Evolutionary conservation across 1,140 invertebrate genomes (phyloP).

Genomic region (Nebria ingens): DNA sequence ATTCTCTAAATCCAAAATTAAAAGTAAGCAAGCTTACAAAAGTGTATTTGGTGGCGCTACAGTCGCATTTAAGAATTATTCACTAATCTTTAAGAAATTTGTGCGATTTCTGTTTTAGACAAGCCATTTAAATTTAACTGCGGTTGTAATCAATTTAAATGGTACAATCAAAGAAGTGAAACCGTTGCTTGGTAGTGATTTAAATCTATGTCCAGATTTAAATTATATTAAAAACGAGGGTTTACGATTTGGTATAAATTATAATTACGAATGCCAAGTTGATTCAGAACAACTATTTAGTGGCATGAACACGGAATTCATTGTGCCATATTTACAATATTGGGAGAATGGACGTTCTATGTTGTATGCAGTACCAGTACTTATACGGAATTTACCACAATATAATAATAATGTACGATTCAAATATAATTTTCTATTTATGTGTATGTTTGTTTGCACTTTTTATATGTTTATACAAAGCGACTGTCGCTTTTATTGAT

Average conservation of each 20-base stretch:
- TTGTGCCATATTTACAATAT: constrained; percentile 45
- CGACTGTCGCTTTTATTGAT: too few species aligned
- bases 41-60: too few species aligned
- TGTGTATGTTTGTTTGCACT: constrained; percentile 12
- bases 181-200: constrained; percentile 22
- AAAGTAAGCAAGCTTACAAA: constrained; percentile 32
- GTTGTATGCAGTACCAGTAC: constrained; percentile 45
- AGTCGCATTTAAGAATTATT: too few species aligned
- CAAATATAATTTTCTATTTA: constrained; percentile 14
- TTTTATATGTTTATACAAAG: too few species aligned
- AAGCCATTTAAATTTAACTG: constrained; percentile 14
- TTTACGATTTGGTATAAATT: constrained; percentile 46
- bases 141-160: constrained; percentile 22
- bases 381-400: constrained; percentile 30
- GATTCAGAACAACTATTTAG: constrained; percentile 39
- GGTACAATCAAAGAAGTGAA: constrained; percentile 23
- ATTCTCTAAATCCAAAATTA: constrained; percentile 39
- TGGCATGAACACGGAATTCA: constrained; percentile 39
- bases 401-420: constrained; percentile 27
- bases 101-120: background rate
- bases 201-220: constrained; percentile 40
- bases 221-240: constrained; percentile 36
- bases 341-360: constrained; percentile 33
- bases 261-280: constrained; percentile 40
- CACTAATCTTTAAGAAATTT: background rate